phyloP scores from a whole-genome alignment of 2,113 vertebrate species.

The Ranitomeya imitator region DNA sequence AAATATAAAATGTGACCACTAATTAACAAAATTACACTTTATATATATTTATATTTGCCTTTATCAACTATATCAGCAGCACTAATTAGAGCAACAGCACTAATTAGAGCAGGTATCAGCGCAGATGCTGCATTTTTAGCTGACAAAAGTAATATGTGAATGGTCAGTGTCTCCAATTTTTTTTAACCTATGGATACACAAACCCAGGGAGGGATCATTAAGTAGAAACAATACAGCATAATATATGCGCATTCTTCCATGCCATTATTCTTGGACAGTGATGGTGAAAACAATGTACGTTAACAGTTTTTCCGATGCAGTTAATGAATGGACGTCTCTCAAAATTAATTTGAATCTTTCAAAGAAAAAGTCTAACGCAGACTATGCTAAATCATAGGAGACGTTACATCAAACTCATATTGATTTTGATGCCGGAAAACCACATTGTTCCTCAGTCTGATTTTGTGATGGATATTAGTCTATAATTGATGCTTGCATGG shows the following conservation, averaged over 20 bases:
- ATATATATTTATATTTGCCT: neutral
- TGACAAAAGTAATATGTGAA: conserved; percentile 5
- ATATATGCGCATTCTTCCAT: conserved; percentile 26
- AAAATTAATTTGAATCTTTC: conserved; percentile 68
- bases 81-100: too few relatives aligned
- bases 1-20: neutral
- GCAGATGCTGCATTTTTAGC: neutral
- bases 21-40: neutral
- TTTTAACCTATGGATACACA: neutral
- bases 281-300: conserved; percentile 46
- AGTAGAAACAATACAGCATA: conserved; percentile 28
- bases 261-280: conserved; percentile 14
- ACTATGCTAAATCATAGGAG: conserved; percentile 70
- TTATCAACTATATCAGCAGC: too few relatives aligned
- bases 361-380: conserved; percentile 62
- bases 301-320: conserved; percentile 65
- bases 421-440: conserved; percentile 73
- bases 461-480: conserved; percentile 66
- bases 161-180: neutral
- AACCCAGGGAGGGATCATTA: conserved; percentile 9
- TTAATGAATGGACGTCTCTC: conserved; percentile 72
- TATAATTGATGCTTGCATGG: conserved; percentile 64
- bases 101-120: neutral
- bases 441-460: conserved; percentile 64
- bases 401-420: conserved; percentile 68